Conservation (phyloP, 2,888 invertebrate genomes). For the Oligia latruncula region DNA sequence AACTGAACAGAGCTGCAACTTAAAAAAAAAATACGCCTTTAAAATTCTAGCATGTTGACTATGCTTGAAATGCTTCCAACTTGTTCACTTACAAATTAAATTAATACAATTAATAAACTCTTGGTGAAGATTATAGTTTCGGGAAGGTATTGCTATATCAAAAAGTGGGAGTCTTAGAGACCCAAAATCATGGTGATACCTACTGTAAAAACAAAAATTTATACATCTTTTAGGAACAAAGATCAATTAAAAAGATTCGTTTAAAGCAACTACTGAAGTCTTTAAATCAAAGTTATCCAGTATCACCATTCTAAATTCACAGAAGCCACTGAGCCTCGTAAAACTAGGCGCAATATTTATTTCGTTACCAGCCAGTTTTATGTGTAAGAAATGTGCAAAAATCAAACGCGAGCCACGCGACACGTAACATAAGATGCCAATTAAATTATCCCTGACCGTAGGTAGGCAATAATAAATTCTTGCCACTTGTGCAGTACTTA, state of each 20-base stretch:
- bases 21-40: neutral
- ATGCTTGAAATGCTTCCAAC: neutral
- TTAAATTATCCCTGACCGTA: slow-evolving; percentile 58
- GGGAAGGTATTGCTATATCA: neutral
- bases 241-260: too few relatives aligned
- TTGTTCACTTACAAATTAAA: neutral
- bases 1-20: neutral
- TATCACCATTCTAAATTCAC: neutral
- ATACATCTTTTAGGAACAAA: neutral
- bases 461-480: slow-evolving; percentile 50
- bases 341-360: slow-evolving; percentile 28
- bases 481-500: slow-evolving; percentile 26
- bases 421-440: slow-evolving; percentile 51
- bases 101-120: neutral
- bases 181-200: neutral
- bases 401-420: slow-evolving; percentile 55
- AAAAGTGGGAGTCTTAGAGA: neutral
- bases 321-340: slow-evolving; percentile 10
- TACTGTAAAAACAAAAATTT: neutral
- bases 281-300: neutral
- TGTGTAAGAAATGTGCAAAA: slow-evolving; percentile 51
- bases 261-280: neutral
- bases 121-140: neutral
- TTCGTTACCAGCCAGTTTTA: slow-evolving; percentile 26
- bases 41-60: neutral